These are phyloP conservation scores for Petrosia ficiformis DNA, from an alignment of 37 sponge, comb jelly and placozoan genomes.

Conservation along the genomic window DNA sequence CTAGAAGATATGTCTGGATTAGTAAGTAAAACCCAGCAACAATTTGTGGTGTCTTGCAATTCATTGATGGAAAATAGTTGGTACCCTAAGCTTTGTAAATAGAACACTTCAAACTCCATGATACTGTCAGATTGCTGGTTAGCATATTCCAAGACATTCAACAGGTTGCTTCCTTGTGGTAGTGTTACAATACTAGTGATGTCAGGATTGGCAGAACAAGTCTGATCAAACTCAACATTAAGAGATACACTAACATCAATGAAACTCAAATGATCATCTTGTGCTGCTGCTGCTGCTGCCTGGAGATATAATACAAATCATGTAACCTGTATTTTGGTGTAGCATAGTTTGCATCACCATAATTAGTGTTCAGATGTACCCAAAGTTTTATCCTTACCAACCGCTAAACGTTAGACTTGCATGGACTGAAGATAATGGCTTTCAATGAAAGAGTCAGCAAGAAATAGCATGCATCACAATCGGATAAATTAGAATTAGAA, in stretches of 20 bases:
- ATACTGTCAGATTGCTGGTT: neutral
- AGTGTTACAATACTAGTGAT: neutral
- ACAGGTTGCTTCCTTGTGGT: neutral
- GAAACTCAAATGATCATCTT: no score
- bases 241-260: neutral
- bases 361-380: no score
- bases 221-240: neutral
- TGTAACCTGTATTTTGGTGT: no score
- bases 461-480: no score
- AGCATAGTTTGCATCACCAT: no score
- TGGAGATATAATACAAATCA: no score
- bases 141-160: neutral
- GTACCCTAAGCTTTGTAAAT: neutral
- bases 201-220: neutral
- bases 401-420: no score
- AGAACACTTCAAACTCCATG: neutral
- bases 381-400: no score
- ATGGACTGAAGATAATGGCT: no score
- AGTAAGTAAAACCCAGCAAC: neutral
- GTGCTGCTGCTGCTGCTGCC: no score
- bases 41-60: neutral
- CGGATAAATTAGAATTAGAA: no score
- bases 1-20: neutral
- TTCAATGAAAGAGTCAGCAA: no score
- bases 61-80: neutral